Evolutionary conservation across 2,113 vertebrate species (phyloP).

Genomic region (Silurus meridionalis): DNA sequence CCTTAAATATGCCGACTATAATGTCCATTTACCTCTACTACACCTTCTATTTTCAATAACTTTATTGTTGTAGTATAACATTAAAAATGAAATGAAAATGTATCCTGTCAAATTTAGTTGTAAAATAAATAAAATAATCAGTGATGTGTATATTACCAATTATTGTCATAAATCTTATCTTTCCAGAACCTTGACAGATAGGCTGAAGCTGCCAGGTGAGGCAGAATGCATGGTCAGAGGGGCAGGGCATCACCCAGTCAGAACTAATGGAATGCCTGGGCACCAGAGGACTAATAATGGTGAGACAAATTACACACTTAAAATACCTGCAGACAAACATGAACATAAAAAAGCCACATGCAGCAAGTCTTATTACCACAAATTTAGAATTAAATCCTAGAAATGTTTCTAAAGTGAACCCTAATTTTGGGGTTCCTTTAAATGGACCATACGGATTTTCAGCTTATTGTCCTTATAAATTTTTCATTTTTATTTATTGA

Average conservation of each 20-base stretch:
- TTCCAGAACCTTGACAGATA: conserved; percentile 71
- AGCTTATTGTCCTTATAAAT: too few relatives aligned
- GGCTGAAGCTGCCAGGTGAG: conserved; percentile 75
- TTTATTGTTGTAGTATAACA: too few relatives aligned
- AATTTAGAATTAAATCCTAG: not conserved
- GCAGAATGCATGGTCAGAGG: conserved; percentile 64
- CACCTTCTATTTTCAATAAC: too few relatives aligned
- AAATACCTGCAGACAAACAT: not conserved
- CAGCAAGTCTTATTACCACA: not conserved
- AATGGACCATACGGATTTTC: not conserved
- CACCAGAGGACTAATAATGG: conserved; percentile 71
- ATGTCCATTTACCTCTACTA: not conserved
- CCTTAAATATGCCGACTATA: not conserved
- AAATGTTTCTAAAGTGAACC: not conserved
- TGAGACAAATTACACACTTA: conserved; percentile 51
- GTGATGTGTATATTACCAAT: not conserved
- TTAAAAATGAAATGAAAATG: not conserved
- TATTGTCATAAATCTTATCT: conserved; percentile 31
- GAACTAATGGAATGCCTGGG: conserved; percentile 74
- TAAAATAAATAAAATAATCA: not conserved
- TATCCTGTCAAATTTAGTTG: not conserved
- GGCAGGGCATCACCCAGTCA: conserved; percentile 71
- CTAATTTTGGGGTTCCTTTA: not conserved
- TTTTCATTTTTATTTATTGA: too few relatives aligned
- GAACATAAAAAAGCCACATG: not conserved